Evolutionary conservation across 2,113 vertebrate genomes (phyloP).

Genomic region (Mastomys coucha): DNA sequence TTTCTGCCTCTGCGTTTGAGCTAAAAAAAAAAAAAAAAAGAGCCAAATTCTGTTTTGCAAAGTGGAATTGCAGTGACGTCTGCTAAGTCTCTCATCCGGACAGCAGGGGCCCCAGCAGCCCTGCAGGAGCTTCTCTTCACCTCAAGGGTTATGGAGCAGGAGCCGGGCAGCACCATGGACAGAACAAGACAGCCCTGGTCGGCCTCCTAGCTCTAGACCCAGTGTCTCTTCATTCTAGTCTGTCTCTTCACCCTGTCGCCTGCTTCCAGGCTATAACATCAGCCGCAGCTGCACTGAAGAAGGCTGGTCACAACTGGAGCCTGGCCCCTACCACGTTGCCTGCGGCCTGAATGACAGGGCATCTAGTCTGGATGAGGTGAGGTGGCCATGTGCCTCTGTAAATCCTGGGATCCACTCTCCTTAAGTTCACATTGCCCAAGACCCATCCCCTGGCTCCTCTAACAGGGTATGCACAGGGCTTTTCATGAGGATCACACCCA

Average conservation of each 20-base stretch:
- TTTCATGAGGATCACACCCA: neutral
- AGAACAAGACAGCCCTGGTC: neutral
- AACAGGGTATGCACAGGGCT: no score
- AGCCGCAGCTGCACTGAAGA: constrained; percentile 93
- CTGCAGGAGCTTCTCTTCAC: neutral
- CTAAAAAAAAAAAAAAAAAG: neutral
- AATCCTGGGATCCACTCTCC: neutral
- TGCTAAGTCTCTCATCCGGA: neutral
- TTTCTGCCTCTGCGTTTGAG: neutral
- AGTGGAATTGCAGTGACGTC: neutral
- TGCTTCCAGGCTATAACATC: constrained; percentile 91
- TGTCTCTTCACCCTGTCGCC: neutral
- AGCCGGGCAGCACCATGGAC: neutral
- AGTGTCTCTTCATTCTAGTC: accelerated
- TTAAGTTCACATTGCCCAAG: neutral
- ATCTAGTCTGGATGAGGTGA: constrained; percentile 89
- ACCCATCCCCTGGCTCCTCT: neutral
- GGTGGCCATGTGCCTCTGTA: neutral
- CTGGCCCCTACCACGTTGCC: constrained; percentile 87
- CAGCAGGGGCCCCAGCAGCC: neutral
- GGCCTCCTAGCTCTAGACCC: neutral
- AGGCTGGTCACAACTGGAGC: constrained; percentile 93
- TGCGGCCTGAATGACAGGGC: constrained; percentile 91
- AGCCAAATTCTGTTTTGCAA: neutral
- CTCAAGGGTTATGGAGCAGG: neutral